Percentiles rank a stretch among this genome's conserved stretches.
phyloP scores from a whole-genome alignment of 1,140 invertebrate species.

The Adoxophyes honmai region DNA sequence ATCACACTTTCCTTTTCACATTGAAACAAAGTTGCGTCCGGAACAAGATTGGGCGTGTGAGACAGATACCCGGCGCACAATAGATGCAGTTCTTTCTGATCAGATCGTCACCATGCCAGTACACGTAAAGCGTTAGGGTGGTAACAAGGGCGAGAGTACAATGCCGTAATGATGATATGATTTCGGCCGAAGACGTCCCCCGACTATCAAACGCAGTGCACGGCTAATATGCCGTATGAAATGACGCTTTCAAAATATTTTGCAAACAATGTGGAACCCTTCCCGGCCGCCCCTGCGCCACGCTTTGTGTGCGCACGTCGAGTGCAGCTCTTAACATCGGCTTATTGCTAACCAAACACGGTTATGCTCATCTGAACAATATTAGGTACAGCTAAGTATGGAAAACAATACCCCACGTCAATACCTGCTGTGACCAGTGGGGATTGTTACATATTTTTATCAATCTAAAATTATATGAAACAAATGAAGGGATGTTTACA shows the following conservation, averaged over 20 bases:
- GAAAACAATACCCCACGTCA: too few species aligned
- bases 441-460: too few species aligned
- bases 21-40: not conserved
- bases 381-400: too few species aligned
- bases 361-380: constrained; percentile 22
- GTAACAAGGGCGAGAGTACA: constrained; percentile 31
- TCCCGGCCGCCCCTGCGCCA: constrained; percentile 42
- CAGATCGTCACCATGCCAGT: constrained; percentile 22
- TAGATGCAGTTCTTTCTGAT: constrained; percentile 24
- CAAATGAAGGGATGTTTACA: too few species aligned
- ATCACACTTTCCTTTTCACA: too few species aligned
- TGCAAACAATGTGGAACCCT: constrained; percentile 71
- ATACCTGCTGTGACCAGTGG: too few species aligned
- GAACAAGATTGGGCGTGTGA: not conserved
- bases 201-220: constrained; percentile 63
- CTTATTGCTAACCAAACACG: constrained; percentile 46
- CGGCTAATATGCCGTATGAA: constrained; percentile 71
- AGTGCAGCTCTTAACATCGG: constrained; percentile 47
- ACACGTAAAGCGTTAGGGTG: constrained; percentile 13
- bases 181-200: constrained; percentile 55
- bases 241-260: constrained; percentile 75
- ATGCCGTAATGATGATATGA: constrained; percentile 66
- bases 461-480: too few species aligned
- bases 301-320: constrained; percentile 47
- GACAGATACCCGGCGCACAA: not conserved